A percentile compares a stretch with the other conserved stretches of the same genome.
phyloP scores from a whole-genome alignment of 2,888 invertebrate genomes.

The Papilio gigon region DNA sequence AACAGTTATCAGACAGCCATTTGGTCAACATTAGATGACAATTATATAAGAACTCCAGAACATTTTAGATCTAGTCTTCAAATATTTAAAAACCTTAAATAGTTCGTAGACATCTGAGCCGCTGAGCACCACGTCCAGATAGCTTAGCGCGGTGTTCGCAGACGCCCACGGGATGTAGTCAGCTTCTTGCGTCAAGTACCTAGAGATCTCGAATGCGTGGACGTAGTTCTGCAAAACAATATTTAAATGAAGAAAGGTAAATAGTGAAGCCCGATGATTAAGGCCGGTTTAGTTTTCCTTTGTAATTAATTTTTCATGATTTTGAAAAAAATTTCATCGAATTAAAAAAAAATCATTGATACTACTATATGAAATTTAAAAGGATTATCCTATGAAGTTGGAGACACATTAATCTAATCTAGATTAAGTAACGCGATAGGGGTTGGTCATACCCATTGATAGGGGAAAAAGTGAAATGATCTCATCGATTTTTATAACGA shows the following conservation, averaged over 20 bases:
- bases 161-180: conserved; percentile 86
- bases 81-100: conserved; percentile 58
- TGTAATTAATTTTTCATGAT: no score
- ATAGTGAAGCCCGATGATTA: background rate
- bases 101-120: conserved; percentile 56
- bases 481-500: background rate
- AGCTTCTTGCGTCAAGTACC: conserved; percentile 81
- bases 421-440: conserved; percentile 6
- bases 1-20: background rate
- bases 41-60: background rate
- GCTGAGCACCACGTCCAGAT: conserved; percentile 67
- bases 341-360: no score
- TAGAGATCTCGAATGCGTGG: conserved; percentile 80
- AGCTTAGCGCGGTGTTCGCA: conserved; percentile 64
- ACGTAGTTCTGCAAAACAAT: conserved; percentile 65
- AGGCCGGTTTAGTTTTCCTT: background rate
- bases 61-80: no score
- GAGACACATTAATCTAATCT: conserved; percentile 20
- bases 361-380: background rate
- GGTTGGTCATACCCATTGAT: conserved; percentile 18
- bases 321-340: no score
- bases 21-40: background rate
- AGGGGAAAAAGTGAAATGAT: conserved; percentile 1
- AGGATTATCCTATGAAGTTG: background rate
- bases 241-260: background rate